These are phyloP conservation scores for Caloenas nicobarica DNA, from an alignment of 2,113 vertebrate genomes.

Conservation along the genomic window DNA sequence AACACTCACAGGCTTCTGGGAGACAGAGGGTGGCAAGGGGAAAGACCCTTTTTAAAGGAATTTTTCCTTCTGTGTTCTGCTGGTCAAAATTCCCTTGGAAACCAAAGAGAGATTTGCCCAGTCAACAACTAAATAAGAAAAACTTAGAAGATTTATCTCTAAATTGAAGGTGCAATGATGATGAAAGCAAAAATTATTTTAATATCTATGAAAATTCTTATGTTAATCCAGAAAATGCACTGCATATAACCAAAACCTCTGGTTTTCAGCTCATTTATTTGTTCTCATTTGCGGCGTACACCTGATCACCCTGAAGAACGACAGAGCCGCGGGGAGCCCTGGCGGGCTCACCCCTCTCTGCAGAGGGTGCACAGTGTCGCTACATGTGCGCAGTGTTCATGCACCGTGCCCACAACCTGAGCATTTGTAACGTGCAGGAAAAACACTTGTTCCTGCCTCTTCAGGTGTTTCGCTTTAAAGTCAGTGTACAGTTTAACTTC, in stretches of 20 bases:
- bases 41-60: background rate
- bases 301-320: fast-evolving
- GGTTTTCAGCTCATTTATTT: background rate
- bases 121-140: background rate
- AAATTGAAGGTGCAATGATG: background rate
- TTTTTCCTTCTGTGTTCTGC: background rate
- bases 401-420: fast-evolving
- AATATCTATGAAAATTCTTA: background rate
- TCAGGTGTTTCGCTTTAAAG: conserved; percentile 3
- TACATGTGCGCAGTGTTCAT: fast-evolving
- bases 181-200: background rate
- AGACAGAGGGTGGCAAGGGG: background rate
- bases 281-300: background rate
- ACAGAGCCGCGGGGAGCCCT: background rate
- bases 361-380: background rate
- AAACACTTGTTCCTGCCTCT: background rate
- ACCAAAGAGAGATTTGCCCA: background rate
- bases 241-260: background rate
- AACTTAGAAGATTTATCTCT: background rate
- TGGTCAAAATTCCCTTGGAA: background rate
- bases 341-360: background rate
- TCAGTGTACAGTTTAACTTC: background rate
- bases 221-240: background rate
- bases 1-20: background rate
- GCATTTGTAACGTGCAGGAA: background rate